Base-by-base conservation (phyloP, 2,797 vertebrate genomes). In the Jordanella pulchra region DNA sequence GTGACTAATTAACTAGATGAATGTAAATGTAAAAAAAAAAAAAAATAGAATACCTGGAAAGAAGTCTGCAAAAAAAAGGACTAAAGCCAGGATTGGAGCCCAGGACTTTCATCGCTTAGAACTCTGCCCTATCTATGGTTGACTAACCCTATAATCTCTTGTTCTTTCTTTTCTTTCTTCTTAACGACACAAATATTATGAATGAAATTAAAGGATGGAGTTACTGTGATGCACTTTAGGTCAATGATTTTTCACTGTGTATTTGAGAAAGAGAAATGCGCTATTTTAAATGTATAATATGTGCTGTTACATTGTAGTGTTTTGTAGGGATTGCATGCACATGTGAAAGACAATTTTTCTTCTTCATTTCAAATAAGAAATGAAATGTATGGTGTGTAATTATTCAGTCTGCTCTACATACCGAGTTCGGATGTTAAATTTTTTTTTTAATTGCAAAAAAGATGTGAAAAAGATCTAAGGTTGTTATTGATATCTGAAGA, bases 181-280 rank as follows among this genome's bases (percentile, higher is more conserved):
- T 5, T 7, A 47, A 5, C 3, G 14, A 53, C 35, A 63, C 23
- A 10, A 44, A 17, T 7, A 44, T 12, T 64, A 25, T 53, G 64
- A 54, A 64, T 64, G 50, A 32, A 50, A 61, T 72, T 45, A 27
- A 54, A 54, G 25, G 27, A 65, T 14, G 21, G 23, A 50, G 23
- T 5, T 7, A 47, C 72, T 1, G 13, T 63, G 2, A 44, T 32
- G 66, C 48, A 75, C 72, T 75, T 75, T 75, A 63, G 28, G 72
- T 23, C 50, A 54, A 39, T 61, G 25, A 39, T 42, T 60, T 21
- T 5, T 25, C 1, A 14, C 28, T 65, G 14, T 50, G 23, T 11
- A 10, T 48, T 30, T 23, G 15, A 48, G 45, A 23, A 2, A 66
- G 45, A 35, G 9, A 45, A 15, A 15, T 48, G 4, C 15, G 13